Percentiles rank a stretch among this genome's conserved stretches.
Evolutionary conservation across 2,797 vertebrate genomes (phyloP).

Genomic region (Microctenopoma lineatum): DNA sequence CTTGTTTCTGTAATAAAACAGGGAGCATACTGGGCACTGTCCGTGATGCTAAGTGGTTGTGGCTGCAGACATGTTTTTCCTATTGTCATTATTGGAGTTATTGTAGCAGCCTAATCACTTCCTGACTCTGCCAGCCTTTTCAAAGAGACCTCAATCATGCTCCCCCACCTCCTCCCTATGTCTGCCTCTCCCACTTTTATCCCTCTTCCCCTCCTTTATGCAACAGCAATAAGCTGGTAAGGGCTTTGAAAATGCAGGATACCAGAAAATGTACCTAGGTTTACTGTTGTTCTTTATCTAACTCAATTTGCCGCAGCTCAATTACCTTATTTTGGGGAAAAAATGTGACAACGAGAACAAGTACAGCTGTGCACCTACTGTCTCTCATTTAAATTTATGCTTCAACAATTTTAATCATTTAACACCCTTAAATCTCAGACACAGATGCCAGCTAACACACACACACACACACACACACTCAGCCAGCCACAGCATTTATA

Average conservation of each 20-base stretch:
- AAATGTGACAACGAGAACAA: constrained; percentile 35
- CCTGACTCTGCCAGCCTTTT: constrained; percentile 66
- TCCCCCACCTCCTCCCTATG: constrained; percentile 45
- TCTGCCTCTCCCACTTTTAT: constrained; percentile 52
- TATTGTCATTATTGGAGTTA: constrained; percentile 77
- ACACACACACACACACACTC: constrained; percentile 7
- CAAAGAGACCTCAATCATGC: constrained; percentile 52
- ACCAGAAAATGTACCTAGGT: constrained; percentile 18
- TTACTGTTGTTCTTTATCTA: constrained; percentile 16
- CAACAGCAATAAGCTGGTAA: constrained; percentile 32
- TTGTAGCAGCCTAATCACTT: constrained; percentile 79
- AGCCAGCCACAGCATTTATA: constrained; percentile 44
- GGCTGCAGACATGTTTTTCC: constrained; percentile 75
- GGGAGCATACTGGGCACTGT: constrained; percentile 55
- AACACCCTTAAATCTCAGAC: constrained; percentile 53
- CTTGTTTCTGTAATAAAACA: constrained; percentile 49
- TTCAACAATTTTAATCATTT: constrained; percentile 57
- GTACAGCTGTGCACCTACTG: constrained; percentile 41
- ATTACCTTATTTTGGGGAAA: constrained; percentile 13
- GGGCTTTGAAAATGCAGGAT: constrained; percentile 27
- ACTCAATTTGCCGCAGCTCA: constrained; percentile 19
- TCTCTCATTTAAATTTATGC: constrained; percentile 56
- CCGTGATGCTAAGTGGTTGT: constrained; percentile 73
- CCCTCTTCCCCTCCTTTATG: constrained; percentile 22
- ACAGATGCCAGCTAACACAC: constrained; percentile 37